Conservation (phyloP, 2,797 vertebrate species). For the Syndactyla subalaris region DNA sequence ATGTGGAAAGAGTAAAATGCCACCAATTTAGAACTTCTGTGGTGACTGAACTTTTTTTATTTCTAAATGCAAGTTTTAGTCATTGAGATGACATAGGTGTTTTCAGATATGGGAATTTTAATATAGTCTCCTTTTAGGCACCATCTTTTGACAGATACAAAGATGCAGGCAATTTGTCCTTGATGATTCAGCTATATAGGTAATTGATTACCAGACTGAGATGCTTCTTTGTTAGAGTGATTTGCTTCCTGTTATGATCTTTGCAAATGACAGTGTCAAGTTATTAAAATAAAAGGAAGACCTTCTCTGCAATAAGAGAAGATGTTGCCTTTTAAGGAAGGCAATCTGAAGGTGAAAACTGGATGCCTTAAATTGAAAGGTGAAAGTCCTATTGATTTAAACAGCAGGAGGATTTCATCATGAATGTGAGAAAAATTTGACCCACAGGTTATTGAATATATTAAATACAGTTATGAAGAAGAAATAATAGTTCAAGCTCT, state of each 20-base stretch:
- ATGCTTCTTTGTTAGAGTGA: background rate
- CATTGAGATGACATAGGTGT: background rate
- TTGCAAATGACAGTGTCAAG: background rate
- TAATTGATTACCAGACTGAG: background rate
- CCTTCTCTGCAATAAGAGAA: background rate
- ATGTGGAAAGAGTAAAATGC: background rate
- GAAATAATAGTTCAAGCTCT: background rate
- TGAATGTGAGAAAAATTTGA: constrained; percentile 13
- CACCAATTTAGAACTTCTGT: background rate
- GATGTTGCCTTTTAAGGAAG: background rate
- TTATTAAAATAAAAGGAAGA: constrained; percentile 29
- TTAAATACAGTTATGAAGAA: background rate
- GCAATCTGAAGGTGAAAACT: constrained; percentile 1
- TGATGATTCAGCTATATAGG: background rate
- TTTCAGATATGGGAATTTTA: background rate
- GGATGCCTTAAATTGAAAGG: background rate
- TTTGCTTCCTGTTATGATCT: background rate
- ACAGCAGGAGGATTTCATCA: background rate
- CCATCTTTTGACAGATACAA: background rate
- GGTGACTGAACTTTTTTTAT: background rate
- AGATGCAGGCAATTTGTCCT: background rate
- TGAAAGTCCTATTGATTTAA: background rate
- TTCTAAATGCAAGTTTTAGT: background rate
- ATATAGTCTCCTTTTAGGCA: background rate
- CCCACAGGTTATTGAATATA: background rate